A percentile compares a stretch with the other conserved stretches of the same genome.
phyloP scores from a whole-genome alignment of 2,113 vertebrate species.

The Zosterops hypoxanthus region DNA sequence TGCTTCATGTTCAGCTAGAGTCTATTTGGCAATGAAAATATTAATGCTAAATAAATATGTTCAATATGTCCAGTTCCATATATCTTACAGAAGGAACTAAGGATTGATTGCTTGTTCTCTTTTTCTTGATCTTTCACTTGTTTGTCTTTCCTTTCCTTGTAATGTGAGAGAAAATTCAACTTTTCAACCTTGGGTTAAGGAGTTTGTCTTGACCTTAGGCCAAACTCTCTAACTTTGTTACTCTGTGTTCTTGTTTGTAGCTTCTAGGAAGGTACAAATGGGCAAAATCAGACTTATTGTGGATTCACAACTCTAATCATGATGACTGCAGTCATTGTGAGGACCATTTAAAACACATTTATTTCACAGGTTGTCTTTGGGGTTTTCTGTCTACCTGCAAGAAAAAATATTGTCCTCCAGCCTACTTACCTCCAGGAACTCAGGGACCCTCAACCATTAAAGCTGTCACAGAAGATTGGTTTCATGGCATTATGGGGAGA shows the following conservation, averaged over 20 bases:
- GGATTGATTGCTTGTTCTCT: not conserved
- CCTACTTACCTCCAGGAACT: not conserved
- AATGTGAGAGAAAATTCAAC: not conserved
- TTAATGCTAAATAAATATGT: not conserved
- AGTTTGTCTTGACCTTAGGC: not conserved
- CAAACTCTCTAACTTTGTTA: not conserved
- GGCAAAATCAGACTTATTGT: not conserved
- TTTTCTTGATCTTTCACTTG: not conserved
- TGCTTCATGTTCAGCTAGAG: not conserved
- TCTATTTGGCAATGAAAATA: not conserved
- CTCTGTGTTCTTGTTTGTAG: not conserved
- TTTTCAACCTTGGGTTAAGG: conserved; percentile 4
- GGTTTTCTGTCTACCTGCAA: not conserved
- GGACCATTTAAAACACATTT: not conserved
- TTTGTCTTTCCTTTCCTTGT: not conserved
- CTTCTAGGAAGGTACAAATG: not conserved
- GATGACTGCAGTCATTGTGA: not conserved
- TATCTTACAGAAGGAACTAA: not conserved
- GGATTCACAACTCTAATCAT: not conserved
- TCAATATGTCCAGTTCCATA: not conserved
- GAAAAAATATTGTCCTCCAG: not conserved
- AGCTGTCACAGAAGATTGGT: conserved; percentile 17
- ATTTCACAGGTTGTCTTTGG: not conserved
- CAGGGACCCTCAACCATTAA: not conserved
- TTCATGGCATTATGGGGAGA: not conserved